Conservation (phyloP, 2,888 invertebrate genomes). For the Steinernema hermaphroditum region DNA sequence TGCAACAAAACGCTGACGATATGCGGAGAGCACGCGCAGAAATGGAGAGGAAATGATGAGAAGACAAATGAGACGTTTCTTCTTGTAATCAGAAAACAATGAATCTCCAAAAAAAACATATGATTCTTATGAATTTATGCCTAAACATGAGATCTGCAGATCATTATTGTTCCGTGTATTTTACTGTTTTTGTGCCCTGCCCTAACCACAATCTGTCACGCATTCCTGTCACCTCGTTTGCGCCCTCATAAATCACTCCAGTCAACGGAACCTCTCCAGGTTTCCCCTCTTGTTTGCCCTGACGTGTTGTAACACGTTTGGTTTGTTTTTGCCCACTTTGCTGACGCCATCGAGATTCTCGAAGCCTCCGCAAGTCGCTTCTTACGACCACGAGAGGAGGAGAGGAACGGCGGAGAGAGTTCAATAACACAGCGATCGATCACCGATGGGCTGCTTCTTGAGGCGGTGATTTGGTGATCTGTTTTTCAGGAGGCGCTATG, state of each 20-base stretch:
- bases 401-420: too few relatives aligned
- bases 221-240: not conserved
- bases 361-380: not conserved
- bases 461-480: not conserved
- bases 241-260: not conserved
- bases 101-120: too few relatives aligned
- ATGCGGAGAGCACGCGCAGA: too few relatives aligned
- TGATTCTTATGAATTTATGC: too few relatives aligned
- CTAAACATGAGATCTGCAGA: too few relatives aligned
- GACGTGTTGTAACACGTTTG: slow-evolving; percentile 12
- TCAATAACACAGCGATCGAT: slow-evolving; percentile 21
- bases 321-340: not conserved
- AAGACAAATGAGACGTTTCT: too few relatives aligned
- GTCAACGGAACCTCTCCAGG: not conserved
- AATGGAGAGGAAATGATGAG: too few relatives aligned
- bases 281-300: not conserved
- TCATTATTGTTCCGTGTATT: too few relatives aligned
- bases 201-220: not conserved
- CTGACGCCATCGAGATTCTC: not conserved
- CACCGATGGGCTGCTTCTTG: not conserved
- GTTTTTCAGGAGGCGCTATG: too few relatives aligned
- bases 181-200: too few relatives aligned
- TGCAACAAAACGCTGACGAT: too few relatives aligned
- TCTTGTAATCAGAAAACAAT: too few relatives aligned
- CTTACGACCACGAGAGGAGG: not conserved